These are phyloP conservation scores for Alectoris magna DNA, from an alignment of 2,797 vertebrate genomes.

Conservation along the genomic window DNA sequence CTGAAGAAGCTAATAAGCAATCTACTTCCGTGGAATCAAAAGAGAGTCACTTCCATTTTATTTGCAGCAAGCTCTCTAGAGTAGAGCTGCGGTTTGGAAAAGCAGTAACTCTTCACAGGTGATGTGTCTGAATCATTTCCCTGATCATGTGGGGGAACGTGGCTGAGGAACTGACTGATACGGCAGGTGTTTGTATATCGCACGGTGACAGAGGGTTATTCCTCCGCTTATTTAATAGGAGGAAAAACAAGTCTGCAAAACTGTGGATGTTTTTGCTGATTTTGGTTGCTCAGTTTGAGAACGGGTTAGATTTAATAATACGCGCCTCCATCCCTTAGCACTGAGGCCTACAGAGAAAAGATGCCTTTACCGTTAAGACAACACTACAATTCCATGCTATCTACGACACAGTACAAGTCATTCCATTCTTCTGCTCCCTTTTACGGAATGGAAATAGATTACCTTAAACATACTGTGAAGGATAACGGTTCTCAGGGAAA, in stretches of 20 bases:
- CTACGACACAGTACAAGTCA: neutral
- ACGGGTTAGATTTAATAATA: neutral
- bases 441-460: neutral
- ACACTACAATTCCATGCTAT: neutral
- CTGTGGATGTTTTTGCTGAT: neutral
- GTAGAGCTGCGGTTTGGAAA: neutral
- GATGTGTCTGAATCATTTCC: neutral
- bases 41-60: neutral
- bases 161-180: neutral
- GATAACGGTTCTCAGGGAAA: neutral
- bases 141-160: neutral
- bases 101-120: neutral
- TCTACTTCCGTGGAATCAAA: neutral
- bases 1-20: neutral
- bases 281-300: neutral
- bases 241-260: neutral
- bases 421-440: neutral
- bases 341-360: neutral
- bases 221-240: neutral
- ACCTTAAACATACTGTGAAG: neutral
- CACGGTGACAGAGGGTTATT: rapidly evolving
- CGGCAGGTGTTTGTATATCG: too few species aligned
- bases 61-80: neutral
- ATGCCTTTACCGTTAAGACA: neutral
- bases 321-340: neutral